A percentile compares a stretch with the other conserved stretches of the same genome.
Evolutionary conservation across 1,140 invertebrate genomes (phyloP).

Genomic region (Lepidostoma basale): DNA sequence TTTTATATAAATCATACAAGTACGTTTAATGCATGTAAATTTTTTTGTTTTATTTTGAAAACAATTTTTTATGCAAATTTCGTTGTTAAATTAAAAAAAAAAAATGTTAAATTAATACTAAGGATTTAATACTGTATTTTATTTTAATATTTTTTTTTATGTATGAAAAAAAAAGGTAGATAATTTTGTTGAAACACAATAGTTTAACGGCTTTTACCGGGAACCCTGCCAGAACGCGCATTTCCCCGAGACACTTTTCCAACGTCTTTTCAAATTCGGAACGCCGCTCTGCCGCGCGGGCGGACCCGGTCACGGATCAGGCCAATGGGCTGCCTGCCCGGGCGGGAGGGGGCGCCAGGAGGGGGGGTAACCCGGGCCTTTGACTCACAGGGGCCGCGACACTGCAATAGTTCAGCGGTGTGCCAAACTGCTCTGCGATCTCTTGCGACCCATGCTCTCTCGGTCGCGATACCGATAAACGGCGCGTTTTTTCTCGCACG

Average conservation of each 20-base stretch:
- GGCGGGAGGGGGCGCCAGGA: neutral
- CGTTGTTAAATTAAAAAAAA: too few species aligned
- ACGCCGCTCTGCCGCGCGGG: neutral
- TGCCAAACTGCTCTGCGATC: constrained; percentile 49
- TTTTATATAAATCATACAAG: too few species aligned
- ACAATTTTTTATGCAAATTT: too few species aligned
- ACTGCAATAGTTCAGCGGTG: constrained; percentile 48
- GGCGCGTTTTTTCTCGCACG: constrained; percentile 9
- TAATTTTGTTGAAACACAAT: too few species aligned
- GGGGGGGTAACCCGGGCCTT: constrained; percentile 48
- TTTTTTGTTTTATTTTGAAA: too few species aligned
- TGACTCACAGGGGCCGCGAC: constrained; percentile 26
- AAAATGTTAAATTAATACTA: too few species aligned
- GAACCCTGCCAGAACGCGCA: constrained; percentile 1
- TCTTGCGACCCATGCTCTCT: constrained; percentile 33
- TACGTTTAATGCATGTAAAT: too few species aligned
- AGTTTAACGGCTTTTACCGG: too few species aligned
- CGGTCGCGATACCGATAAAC: constrained; percentile 23
- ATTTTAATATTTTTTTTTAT: too few species aligned
- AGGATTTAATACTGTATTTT: too few species aligned
- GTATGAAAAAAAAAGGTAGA: too few species aligned
- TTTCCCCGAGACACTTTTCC: constrained; percentile 2
- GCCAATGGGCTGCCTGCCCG: constrained; percentile 17
- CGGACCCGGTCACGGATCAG: constrained; percentile 28
- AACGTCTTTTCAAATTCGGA: constrained; percentile 15